These are phyloP conservation scores for Agrotis puta DNA, from an alignment of 2,888 invertebrate species.

Conservation along the genomic window DNA sequence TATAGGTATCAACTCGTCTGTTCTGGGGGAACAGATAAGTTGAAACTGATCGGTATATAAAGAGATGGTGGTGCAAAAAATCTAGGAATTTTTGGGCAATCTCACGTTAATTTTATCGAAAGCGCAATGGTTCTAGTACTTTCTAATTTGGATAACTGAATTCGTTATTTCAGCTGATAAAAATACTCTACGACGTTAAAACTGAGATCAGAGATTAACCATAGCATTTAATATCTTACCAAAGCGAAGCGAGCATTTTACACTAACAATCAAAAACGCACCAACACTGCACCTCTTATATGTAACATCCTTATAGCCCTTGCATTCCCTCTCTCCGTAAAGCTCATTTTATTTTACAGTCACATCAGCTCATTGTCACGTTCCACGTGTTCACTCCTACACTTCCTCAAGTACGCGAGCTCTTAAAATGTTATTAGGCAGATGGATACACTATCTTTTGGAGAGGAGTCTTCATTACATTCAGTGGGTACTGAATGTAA, in stretches of 20 bases:
- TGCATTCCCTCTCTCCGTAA: constrained; percentile 37
- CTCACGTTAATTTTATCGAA: too few species aligned
- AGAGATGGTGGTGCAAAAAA: too few species aligned
- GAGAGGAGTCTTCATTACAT: too few species aligned
- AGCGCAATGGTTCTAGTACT: too few species aligned
- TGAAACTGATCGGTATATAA: too few species aligned
- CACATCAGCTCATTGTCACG: constrained; percentile 42
- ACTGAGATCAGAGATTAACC: neutral
- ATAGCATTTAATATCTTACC: neutral
- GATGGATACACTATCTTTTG: constrained; percentile 51
- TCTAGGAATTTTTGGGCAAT: too few species aligned
- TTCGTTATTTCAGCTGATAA: neutral
- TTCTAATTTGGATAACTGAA: too few species aligned
- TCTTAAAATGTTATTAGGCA: constrained; percentile 57
- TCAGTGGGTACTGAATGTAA: constrained; percentile 56
- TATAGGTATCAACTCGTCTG: too few species aligned
- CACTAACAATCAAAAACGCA: neutral
- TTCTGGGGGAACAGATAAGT: too few species aligned
- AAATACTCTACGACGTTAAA: neutral
- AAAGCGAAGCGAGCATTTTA: neutral
- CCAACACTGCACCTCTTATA: constrained; percentile 3
- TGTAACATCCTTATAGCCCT: constrained; percentile 14
- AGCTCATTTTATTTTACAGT: constrained; percentile 44
- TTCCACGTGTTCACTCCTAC: constrained; percentile 25
- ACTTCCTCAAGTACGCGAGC: constrained; percentile 14